Base-by-base conservation (phyloP, 2,113 vertebrate genomes). In the Lepisosteus osseus region DNA sequence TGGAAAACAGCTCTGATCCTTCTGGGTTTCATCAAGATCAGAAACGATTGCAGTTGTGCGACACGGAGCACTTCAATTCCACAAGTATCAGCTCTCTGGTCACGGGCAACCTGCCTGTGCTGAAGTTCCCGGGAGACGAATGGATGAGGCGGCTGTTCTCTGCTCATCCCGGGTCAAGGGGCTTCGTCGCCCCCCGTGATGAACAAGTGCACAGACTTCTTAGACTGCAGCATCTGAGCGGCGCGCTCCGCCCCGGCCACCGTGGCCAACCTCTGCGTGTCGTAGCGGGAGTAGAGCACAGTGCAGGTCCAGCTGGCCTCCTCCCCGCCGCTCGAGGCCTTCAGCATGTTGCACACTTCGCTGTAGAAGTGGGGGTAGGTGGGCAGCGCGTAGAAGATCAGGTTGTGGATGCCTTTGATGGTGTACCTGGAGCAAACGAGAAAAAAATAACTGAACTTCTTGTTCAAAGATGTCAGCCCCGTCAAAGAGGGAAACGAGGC, bases 361-460 rank as follows among this genome's bases (percentile, higher is more conserved):
- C 93, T 98, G 88, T 99, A 99, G 90, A 97, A 99, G 82, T 98
- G 95, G 2, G 95, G 85, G 76, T 94, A 98, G 0, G 95, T 94
- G 2, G 97, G 97, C 65, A 99, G 85, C 43, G 94, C 95, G 1
- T 98, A 99, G 86, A 98, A 98, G 78, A 99, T 94, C 65, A 99
- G 88, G 86, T 98, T 96, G 79, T 90, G 88, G 81, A 98, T 94
- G 55, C 97, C 97, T 87, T 90, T 96, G 74, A 99, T 95, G 0
- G 86, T 90, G 74, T 97, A 98, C 81, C 97, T 99, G 82, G 13
- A 78, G 1, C 14, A 54, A 69, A 41, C 6, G 54, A 9, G 44
- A 0, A 72, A 41, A 29, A 1, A 29, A 2, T 29, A 29, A 29
- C 29, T 29, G 29, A 29, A 29, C 29, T 29, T 29, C 29, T 29